Conservation (phyloP, 2,888 invertebrate genomes). For the Drosophila limbata region DNA sequence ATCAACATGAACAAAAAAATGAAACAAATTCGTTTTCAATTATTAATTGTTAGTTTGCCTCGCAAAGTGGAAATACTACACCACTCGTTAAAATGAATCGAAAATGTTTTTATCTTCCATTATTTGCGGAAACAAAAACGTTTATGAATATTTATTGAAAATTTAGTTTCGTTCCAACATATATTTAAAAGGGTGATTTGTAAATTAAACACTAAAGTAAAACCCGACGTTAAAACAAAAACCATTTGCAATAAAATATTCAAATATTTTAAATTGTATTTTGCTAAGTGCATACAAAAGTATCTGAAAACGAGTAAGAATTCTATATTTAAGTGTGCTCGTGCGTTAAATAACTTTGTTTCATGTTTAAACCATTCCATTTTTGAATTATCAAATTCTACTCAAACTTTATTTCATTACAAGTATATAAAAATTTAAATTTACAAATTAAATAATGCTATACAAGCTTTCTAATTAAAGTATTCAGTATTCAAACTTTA, state of each 20-base stretch:
- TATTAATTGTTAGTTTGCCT: conserved; percentile 34
- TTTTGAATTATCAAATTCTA: too few species aligned
- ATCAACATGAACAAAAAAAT: neutral
- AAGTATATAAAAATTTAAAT: too few species aligned
- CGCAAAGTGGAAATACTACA: conserved; percentile 7
- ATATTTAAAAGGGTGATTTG: neutral
- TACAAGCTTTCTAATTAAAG: neutral
- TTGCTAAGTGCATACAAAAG: neutral
- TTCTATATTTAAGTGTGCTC: too few species aligned
- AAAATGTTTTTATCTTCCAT: neutral
- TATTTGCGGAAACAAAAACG: conserved; percentile 11
- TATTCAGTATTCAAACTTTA: neutral
- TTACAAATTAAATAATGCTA: too few species aligned
- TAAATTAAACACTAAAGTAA: neutral
- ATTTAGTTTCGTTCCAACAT: neutral
- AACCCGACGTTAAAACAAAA: neutral
- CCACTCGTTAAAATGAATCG: neutral
- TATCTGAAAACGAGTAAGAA: neutral
- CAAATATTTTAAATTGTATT: neutral
- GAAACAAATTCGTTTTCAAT: conserved; percentile 28
- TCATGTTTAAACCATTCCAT: too few species aligned
- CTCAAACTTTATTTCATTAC: too few species aligned
- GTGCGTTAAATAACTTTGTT: neutral
- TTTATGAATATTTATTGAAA: conserved; percentile 12
- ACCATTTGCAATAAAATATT: neutral